These are phyloP conservation scores for Mamestra brassicae DNA, from an alignment of 2,888 invertebrate species.

Conservation along the genomic window DNA sequence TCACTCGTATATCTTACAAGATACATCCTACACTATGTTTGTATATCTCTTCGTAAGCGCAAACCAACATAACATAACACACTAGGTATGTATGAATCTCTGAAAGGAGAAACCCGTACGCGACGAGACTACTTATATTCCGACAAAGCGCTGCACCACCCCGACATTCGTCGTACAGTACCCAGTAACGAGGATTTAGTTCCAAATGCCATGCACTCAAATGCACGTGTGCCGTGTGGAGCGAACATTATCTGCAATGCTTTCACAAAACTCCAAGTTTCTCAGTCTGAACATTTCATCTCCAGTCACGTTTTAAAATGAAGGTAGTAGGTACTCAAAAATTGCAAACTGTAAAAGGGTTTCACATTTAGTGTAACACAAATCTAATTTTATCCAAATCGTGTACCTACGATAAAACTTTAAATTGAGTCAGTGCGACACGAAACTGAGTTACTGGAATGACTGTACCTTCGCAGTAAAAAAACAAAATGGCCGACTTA, in stretches of 20 bases:
- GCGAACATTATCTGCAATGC: constrained; percentile 34
- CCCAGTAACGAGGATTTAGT: constrained; percentile 35
- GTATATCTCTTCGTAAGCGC: background rate
- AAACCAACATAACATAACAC: background rate
- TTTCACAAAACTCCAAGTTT: constrained; percentile 4
- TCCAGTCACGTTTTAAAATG: constrained; percentile 24
- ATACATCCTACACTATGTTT: background rate
- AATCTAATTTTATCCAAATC: constrained; percentile 27
- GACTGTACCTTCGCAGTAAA: background rate
- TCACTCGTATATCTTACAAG: background rate
- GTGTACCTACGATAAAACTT: constrained; percentile 4
- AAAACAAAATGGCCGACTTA: constrained; percentile 1
- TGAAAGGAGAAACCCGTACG: constrained; percentile 14
- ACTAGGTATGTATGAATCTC: background rate
- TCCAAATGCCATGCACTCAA: constrained; percentile 49
- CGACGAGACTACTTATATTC: constrained; percentile 24
- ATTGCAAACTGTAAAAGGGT: background rate
- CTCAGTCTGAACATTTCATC: constrained; percentile 8
- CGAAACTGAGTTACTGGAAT: constrained; percentile 27
- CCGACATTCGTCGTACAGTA: constrained; percentile 14
- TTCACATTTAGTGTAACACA: background rate
- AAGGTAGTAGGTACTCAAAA: background rate
- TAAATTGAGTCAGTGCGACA: constrained; percentile 23
- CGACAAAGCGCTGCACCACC: constrained; percentile 18
- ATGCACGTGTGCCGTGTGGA: constrained; percentile 32